phyloP scores from a whole-genome alignment of 2,113 vertebrate species.

The Aix galericulata region DNA sequence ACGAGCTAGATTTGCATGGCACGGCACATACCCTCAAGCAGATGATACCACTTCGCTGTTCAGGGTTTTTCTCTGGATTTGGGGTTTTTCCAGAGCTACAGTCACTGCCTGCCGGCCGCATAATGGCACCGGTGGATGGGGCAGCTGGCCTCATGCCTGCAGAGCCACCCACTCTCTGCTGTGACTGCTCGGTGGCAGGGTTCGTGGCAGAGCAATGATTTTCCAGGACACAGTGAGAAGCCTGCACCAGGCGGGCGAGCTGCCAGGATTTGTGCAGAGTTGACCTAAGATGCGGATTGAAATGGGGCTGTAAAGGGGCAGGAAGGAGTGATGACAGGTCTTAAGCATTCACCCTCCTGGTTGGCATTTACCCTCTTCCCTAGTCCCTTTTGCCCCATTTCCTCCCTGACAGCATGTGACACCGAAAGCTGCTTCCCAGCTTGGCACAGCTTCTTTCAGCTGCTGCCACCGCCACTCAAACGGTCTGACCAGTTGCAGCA shows the following conservation, averaged over 20 bases:
- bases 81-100: not conserved
- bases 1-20: not conserved
- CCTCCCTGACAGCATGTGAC: not conserved
- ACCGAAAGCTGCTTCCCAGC: not conserved
- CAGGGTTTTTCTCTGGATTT: not conserved
- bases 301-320: not conserved
- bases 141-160: not conserved
- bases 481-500: not conserved
- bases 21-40: not conserved
- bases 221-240: not conserved
- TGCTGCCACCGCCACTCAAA: not conserved
- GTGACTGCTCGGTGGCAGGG: not conserved
- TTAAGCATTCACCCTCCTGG: not conserved
- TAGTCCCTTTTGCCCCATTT: not conserved
- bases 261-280: not conserved
- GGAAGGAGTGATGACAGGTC: not conserved
- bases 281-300: not conserved
- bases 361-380: not conserved
- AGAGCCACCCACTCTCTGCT: accelerated
- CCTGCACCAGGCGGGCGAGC: not conserved
- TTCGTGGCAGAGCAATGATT: accelerated
- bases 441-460: not conserved
- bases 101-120: not conserved
- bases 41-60: not conserved
- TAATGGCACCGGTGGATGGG: accelerated